These are phyloP conservation scores for Schrankia costaestrigalis DNA, from an alignment of 2,888 invertebrate genomes.

Conservation along the genomic window DNA sequence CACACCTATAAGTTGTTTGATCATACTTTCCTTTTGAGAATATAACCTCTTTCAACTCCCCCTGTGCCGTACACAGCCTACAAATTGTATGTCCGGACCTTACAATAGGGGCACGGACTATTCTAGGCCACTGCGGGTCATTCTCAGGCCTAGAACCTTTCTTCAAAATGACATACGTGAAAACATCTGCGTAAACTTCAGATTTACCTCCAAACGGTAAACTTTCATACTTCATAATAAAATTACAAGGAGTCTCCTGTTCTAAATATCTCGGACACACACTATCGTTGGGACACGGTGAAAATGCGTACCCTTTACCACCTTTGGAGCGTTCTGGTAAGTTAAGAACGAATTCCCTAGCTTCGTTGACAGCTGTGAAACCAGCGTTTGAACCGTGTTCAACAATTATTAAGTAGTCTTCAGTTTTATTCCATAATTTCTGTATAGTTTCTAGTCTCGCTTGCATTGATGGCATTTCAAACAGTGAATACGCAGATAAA, in stretches of 20 bases:
- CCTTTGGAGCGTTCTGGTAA: conserved; percentile 50
- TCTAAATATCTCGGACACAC: conserved; percentile 86
- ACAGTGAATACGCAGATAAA: conserved; percentile 88
- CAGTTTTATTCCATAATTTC: conserved; percentile 93
- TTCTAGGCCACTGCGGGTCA: conserved; percentile 87
- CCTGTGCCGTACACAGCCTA: conserved; percentile 87
- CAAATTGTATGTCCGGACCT: conserved; percentile 88
- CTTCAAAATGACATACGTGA: conserved; percentile 90
- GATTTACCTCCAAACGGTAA: conserved; percentile 72
- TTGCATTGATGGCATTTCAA: conserved; percentile 87
- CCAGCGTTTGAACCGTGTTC: conserved; percentile 93
- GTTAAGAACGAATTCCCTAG: conserved; percentile 88
- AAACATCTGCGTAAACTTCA: conserved; percentile 79
- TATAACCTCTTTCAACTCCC: conserved; percentile 87
- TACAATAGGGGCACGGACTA: conserved; percentile 86
- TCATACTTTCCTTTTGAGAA: conserved; percentile 88
- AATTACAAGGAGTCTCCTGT: conserved; percentile 89
- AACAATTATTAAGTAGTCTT: conserved; percentile 89
- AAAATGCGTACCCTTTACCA: conserved; percentile 82
- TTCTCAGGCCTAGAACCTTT: conserved; percentile 82
- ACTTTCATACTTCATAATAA: conserved; percentile 82
- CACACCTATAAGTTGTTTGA: conserved; percentile 88
- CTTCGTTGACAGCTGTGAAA: conserved; percentile 90
- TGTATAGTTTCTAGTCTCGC: conserved; percentile 85
- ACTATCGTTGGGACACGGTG: conserved; percentile 93